phyloP scores from a whole-genome alignment of 2,888 invertebrate species.

The Acanthosepion pharaonis region DNA sequence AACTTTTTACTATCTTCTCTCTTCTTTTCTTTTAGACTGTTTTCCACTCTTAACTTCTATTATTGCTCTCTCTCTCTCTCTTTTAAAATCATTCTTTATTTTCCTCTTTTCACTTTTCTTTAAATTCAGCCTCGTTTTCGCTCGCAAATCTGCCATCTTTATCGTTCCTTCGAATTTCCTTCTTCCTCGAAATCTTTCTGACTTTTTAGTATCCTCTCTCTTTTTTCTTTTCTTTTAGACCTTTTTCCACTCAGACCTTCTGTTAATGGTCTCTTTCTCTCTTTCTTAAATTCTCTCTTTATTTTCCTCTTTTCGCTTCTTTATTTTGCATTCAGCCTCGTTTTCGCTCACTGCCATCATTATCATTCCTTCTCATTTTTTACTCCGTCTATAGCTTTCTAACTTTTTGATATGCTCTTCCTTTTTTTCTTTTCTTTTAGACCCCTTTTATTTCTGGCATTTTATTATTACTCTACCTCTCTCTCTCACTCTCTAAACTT shows the following conservation, averaged over 20 bases:
- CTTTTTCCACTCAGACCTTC: background rate
- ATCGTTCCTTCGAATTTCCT: background rate
- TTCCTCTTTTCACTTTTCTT: no score
- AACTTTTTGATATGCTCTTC: background rate
- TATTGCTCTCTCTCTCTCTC: no score
- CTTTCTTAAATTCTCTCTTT: background rate
- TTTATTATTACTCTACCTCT: no score
- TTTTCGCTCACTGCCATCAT: background rate
- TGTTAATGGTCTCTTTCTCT: no score
- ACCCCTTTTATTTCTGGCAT: no score
- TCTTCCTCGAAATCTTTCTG: background rate
- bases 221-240: background rate
- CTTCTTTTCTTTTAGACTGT: no score
- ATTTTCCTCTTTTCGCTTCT: background rate
- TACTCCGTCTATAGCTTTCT: background rate
- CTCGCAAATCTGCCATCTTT: background rate
- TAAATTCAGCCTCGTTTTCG: no score
- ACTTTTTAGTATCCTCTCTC: background rate
- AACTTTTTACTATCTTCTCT: background rate
- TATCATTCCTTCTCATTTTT: no score
- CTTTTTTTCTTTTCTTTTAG: background rate
- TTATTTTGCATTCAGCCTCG: background rate
- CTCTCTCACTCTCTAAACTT: no score
- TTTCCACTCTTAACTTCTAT: no score
- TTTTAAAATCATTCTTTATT: no score